These are phyloP conservation scores for Tretioscincus oriximinensis DNA, from an alignment of 2,113 vertebrate genomes.

Conservation along the genomic window DNA sequence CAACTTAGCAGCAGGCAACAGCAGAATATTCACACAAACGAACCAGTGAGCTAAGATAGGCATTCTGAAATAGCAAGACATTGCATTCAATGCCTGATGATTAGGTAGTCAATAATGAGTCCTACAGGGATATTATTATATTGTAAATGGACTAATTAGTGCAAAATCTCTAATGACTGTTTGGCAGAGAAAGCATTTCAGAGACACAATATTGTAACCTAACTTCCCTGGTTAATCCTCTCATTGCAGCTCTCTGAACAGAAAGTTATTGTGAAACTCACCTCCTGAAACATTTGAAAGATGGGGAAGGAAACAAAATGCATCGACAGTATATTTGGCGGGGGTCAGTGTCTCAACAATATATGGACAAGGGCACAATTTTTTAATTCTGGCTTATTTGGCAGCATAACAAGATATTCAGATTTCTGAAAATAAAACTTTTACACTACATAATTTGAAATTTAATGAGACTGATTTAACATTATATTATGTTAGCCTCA, in stretches of 20 bases:
- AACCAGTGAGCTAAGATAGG: conserved; percentile 7
- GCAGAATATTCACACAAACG: background rate
- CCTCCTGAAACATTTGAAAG: conserved; percentile 13
- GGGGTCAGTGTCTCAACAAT: background rate
- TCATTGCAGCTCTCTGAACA: background rate
- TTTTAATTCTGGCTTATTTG: background rate
- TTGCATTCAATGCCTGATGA: conserved; percentile 15
- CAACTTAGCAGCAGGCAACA: background rate
- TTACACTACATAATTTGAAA: conserved; percentile 60
- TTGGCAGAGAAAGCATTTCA: conserved; percentile 15
- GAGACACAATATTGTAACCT: conserved; percentile 9
- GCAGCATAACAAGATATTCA: background rate
- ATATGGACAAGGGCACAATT: background rate
- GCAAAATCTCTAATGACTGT: conserved; percentile 29
- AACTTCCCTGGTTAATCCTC: conserved; percentile 13
- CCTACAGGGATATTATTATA: conserved; percentile 25
- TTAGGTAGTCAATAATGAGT: conserved; percentile 25
- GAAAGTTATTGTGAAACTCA: background rate
- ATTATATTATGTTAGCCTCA: conserved; percentile 66
- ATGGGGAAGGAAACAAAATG: background rate
- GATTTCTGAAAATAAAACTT: conserved; percentile 44
- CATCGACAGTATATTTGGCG: background rate
- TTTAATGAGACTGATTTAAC: conserved; percentile 70
- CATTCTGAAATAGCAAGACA: conserved; percentile 18
- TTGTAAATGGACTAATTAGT: conserved; percentile 32